phyloP scores from a whole-genome alignment of 2,888 invertebrate genomes.

The Dryomyza anilis region DNA sequence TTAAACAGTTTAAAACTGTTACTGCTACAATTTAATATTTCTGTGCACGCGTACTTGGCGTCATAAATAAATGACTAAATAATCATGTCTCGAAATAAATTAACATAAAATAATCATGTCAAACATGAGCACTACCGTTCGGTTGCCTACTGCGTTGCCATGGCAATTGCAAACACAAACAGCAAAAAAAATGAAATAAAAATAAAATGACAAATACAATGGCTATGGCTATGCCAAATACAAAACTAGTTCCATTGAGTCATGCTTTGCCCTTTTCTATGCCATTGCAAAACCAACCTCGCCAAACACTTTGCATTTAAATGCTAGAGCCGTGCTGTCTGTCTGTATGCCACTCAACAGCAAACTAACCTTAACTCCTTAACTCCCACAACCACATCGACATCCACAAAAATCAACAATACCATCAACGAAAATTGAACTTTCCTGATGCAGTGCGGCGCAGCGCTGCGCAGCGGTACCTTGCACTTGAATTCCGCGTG shows the following conservation, averaged over 20 bases:
- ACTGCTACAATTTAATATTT: too few species aligned
- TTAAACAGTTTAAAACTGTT: too few species aligned
- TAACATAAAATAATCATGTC: slow-evolving; percentile 21
- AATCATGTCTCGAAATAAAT: slow-evolving; percentile 16
- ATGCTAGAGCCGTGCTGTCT: slow-evolving; percentile 1
- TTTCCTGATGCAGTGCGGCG: too few species aligned
- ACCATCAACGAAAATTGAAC: neutral
- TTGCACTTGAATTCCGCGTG: slow-evolving; percentile 21
- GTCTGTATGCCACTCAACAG: neutral
- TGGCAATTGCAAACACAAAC: neutral
- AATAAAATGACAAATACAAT: too few species aligned
- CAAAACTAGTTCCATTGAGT: slow-evolving; percentile 16
- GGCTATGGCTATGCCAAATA: too few species aligned
- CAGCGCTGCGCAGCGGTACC: slow-evolving; percentile 3
- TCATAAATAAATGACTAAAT: too few species aligned
- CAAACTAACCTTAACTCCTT: neutral
- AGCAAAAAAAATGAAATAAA: neutral
- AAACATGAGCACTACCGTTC: slow-evolving; percentile 12
- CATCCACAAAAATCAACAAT: neutral
- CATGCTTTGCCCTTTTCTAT: slow-evolving; percentile 19
- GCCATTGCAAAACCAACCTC: neutral
- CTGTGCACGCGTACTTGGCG: too few species aligned
- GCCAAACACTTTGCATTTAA: slow-evolving; percentile 1
- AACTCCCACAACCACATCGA: neutral
- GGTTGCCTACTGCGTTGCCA: neutral